Evolutionary conservation across 2,888 invertebrate species (phyloP), one percentile per base, ranked within the genome.

Genomic region (Pharmacophagus antenor): DNA sequence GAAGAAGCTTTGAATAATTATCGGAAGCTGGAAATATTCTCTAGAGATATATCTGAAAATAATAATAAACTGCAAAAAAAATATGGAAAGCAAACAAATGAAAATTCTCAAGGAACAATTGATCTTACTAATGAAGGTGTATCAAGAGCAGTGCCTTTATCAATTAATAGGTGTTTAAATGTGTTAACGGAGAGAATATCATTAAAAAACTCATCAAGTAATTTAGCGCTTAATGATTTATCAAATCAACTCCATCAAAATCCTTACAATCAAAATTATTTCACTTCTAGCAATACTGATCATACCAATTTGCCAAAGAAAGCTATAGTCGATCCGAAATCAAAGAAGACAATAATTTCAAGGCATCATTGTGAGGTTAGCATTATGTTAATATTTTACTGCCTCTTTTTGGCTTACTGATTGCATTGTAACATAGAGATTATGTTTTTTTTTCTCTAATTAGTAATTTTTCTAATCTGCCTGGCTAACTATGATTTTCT

Each of bases 311-410:
- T 2, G 65, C 73, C 5, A 7, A 78, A 77, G 37, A 85, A 78
- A 41, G 59, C 80, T 0, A 60, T 81, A 7, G 71, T 82, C 1
- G 72, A 82, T 61, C 73, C 74, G 0, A 74, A 73, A 56, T 76
- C 77, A 7, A 85, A 77, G 67, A 88, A 82, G 64, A 82, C 85
- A 1, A 63, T 86, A 1, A 54, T 85, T 8, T 87, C 88, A 0
- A 78, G 73, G 51, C 70, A 80, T 60, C 79, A 80, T 58, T 88
- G 88, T 60, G 63, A 74, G 76, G 88, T 88, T 77, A 68, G 63
- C 18, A 31, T 31, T 27, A 48, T 48, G 12, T n/a, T 25, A 15
- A 22, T 22, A 20, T 20, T 22, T 22, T 31, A 10, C 7, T 10
- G 27, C 27, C 7, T 5, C 6, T 27, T 27, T 27, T 27, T 10